Conservation (phyloP, 2,797 vertebrate genomes). For the Enteromius viviparus region DNA sequence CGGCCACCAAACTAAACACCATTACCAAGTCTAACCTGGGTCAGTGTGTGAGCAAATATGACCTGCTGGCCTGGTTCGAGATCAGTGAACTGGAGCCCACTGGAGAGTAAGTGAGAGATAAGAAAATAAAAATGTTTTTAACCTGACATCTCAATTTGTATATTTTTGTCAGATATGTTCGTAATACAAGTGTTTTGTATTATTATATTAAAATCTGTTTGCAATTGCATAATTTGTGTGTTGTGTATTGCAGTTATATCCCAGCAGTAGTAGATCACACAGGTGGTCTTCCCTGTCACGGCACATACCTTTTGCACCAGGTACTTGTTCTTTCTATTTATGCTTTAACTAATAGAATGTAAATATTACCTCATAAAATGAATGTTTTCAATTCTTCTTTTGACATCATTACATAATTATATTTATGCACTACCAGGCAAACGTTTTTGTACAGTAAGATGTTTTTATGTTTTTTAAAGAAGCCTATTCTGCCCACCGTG, state of each 20-base stretch:
- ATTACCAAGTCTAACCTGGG: conserved; percentile 94
- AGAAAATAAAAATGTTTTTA: background rate
- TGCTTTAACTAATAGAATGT: background rate
- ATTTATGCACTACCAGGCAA: background rate
- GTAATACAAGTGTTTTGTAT: background rate
- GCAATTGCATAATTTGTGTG: background rate
- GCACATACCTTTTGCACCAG: conserved; percentile 98
- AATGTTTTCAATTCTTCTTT: background rate
- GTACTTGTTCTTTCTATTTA: conserved; percentile 68
- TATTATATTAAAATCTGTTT: background rate
- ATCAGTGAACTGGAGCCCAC: conserved; percentile 99
- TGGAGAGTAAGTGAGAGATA: conserved; percentile 89
- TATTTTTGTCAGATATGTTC: background rate
- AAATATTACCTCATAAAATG: background rate
- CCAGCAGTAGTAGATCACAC: conserved; percentile 98
- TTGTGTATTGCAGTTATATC: conserved; percentile 86
- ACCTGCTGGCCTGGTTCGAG: conserved; percentile 98
- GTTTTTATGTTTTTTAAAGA: background rate
- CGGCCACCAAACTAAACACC: conserved; percentile 95
- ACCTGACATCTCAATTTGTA: background rate
- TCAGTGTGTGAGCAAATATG: conserved; percentile 97
- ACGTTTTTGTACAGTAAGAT: background rate
- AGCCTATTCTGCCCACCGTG: background rate
- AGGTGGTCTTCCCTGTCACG: conserved; percentile 90
- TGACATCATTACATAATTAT: background rate